Base-by-base conservation (phyloP, 2,113 vertebrate species). In the Engraulis encrasicolus region DNA sequence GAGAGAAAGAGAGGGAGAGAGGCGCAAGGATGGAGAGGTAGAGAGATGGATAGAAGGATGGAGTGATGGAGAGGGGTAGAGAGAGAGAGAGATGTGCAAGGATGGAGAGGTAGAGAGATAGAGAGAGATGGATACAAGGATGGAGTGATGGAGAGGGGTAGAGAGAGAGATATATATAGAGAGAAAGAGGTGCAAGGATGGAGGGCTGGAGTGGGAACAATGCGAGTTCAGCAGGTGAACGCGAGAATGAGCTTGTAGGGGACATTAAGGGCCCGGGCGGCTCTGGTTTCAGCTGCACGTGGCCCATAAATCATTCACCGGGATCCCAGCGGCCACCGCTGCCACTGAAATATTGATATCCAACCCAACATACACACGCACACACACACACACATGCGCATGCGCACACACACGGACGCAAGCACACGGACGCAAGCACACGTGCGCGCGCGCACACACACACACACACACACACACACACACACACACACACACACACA, bases 301-400 rank as follows among this genome's bases (percentile, higher is more conserved):
- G 36, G 48, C 23, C 54, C 20, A 87, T 91, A 85, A 91, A 87
- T 91, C 85, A 91, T 89, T 89, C 86, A 91, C 85, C 80, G 58
- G 58, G 23, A 66, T 66, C 58, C 58, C 58, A 66, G 58, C 58
- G 23, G 58, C 58, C 58, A 31, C 58, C 11, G 0, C 58, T 9
- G 9, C n/a, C 40, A 14, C 27, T 66, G 58, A 66, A 66, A 31
- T 66, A 66, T 66, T 2, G 23, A 66, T 66, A 58, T 9, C 54
- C 27, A 27, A n/a, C 58, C 27, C 58, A 23, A 20, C 58, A 27
- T 15, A 23, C 6, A 66, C 23, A 66, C 9, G 9, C 4, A 45
- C 40, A 45, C 9, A 45, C 40, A 45, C 40, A 45, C 9, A 45
- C 40, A 45, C 40, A 45, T 45, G 9, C 40, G 9, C 40, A n/a